phyloP scores from a whole-genome alignment of 2,888 invertebrate species.

The Hemistola chrysoprasaria region DNA sequence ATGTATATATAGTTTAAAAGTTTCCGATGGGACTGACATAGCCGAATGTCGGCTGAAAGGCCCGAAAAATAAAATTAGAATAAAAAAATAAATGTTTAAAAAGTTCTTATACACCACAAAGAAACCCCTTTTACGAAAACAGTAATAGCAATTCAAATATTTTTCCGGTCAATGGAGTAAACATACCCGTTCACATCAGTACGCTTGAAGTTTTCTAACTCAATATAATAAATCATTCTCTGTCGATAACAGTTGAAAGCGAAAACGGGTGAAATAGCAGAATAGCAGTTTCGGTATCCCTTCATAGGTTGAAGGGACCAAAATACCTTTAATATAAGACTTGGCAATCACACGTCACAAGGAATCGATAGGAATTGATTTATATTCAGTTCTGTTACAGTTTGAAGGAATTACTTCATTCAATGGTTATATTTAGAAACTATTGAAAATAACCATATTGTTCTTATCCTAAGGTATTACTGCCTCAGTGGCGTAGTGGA shows the following conservation, averaged over 20 bases:
- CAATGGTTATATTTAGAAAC: no score
- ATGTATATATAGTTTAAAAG: no score
- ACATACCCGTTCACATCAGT: constrained; percentile 15
- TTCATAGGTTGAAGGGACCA: no score
- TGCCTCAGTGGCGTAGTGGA: no score
- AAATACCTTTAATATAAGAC: background rate
- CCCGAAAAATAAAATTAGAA: no score
- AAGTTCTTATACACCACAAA: background rate
- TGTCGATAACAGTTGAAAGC: constrained; percentile 34
- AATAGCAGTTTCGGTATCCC: constrained; percentile 30
- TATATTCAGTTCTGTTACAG: no score
- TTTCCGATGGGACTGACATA: no score
- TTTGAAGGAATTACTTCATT: no score
- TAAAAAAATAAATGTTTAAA: no score
- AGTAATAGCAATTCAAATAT: constrained; percentile 11
- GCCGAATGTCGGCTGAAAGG: no score
- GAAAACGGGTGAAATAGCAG: constrained; percentile 33
- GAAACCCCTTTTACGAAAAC: background rate
- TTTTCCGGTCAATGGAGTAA: constrained; percentile 5
- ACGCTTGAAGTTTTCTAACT: constrained; percentile 21
- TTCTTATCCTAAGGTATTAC: no score
- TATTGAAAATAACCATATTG: no score
- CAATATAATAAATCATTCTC: constrained; percentile 37
- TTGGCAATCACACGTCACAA: background rate
- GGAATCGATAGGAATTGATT: constrained; percentile 1